These are phyloP conservation scores for Phaenicophaeus curvirostris DNA, from an alignment of 2,797 vertebrate genomes.

Conservation along the genomic window DNA sequence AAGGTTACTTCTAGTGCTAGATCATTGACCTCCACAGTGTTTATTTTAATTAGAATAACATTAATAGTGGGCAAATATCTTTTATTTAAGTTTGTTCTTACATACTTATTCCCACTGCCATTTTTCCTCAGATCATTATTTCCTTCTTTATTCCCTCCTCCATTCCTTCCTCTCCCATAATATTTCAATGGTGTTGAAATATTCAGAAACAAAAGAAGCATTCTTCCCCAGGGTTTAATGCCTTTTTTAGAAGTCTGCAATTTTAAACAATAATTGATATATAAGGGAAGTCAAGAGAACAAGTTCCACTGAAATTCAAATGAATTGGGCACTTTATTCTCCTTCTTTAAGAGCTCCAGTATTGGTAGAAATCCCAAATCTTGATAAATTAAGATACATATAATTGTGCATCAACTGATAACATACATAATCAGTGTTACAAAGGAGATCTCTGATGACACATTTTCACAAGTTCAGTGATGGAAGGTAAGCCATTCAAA, in stretches of 20 bases:
- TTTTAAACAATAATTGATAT: background rate
- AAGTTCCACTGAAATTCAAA: background rate
- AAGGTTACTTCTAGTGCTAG: background rate
- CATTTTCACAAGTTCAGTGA: background rate
- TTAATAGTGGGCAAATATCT: background rate
- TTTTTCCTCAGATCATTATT: background rate
- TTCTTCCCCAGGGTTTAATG: background rate
- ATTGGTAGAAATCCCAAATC: background rate
- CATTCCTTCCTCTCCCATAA: background rate
- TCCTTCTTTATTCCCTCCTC: background rate
- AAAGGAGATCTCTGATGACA: background rate
- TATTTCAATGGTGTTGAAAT: background rate
- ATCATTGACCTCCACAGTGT: background rate
- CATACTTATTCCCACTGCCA: background rate
- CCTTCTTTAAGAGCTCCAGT: background rate
- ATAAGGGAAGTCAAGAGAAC: background rate
- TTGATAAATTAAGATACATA: background rate
- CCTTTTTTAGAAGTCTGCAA: fast-evolving
- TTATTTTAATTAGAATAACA: background rate
- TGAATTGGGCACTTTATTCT: background rate
- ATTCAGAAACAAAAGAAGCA: background rate
- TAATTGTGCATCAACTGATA: background rate
- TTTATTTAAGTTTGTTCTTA: background rate
- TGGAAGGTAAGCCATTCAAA: background rate
- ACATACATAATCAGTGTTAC: background rate